Conservation (phyloP, 2,888 invertebrate genomes). For the Calliscelio sp. region DNA sequence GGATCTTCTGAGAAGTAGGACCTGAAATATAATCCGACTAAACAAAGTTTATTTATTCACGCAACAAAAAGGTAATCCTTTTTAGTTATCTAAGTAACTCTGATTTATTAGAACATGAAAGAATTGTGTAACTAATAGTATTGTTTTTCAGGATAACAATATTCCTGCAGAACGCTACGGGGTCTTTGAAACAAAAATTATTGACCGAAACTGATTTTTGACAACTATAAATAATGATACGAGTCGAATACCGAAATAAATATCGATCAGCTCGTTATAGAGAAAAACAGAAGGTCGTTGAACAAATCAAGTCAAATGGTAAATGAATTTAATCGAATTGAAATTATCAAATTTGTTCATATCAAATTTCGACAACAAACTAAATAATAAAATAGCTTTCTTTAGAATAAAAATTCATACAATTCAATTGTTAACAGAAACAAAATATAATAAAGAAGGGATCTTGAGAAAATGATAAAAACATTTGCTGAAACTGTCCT, state of each 20-base stretch:
- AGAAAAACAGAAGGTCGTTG: neutral
- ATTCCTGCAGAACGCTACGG: too few species aligned
- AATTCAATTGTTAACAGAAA: too few species aligned
- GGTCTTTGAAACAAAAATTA: constrained; percentile 1
- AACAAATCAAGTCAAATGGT: constrained; percentile 1
- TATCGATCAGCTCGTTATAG: constrained; percentile 6
- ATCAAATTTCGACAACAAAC: neutral
- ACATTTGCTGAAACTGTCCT: too few species aligned
- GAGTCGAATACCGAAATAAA: constrained; percentile 1
- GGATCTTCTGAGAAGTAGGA: neutral
- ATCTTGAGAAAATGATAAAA: too few species aligned
- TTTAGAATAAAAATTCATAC: too few species aligned
- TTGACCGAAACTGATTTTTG: neutral
- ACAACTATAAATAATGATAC: constrained; percentile 1
- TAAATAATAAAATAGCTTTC: too few species aligned
- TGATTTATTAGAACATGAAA: neutral
- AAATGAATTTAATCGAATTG: too few species aligned
- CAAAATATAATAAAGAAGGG: too few species aligned
- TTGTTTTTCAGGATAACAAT: neutral
- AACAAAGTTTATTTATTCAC: neutral
- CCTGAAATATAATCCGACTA: neutral
- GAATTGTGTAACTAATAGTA: neutral
- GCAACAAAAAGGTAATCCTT: neutral
- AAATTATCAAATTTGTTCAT: neutral
- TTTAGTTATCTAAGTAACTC: neutral